Evolutionary conservation across 2,888 invertebrate genomes (phyloP), one percentile per base, ranked within the genome.

Genomic region (Poecilobothrus nobilitatus): DNA sequence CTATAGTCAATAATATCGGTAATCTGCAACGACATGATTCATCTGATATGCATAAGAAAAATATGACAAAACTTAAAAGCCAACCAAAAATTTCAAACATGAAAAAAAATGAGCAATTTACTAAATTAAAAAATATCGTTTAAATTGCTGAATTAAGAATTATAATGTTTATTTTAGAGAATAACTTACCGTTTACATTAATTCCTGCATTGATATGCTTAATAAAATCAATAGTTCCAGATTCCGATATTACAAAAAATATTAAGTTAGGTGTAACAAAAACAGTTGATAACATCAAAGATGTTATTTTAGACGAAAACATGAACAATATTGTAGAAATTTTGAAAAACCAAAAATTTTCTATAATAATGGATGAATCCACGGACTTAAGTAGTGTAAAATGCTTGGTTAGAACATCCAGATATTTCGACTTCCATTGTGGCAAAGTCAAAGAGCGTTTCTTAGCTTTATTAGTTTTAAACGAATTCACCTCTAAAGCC

Each of bases 391-490:
- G 66, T 12, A 63, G 64, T n/a, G 66, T 8, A 10, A 72, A 70
- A 66, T 72, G 68, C 22, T 20, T 71, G 22, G 68, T 53, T 21
- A 44, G 71, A 63, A 65, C 70, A 7, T 68, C 34, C n/a, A 67
- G 71, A n/a, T 72, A 72, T 69, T 70, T 70, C 21, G 69, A 70
- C 68, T 66, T 64, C n/a, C 9, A 20, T 9, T 18, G 6, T 21
- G 27, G 63, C 15, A 68, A 44, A 15, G 68, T 71, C 2, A 67
- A 41, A 63, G 72, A 71, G 44, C 65, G 66, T 65, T 70, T 72
- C 66, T 62, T 70, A 1, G 64, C n/a, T n/a, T n/a, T n/a, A n/a
- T n/a, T n/a, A 34, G 67, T 63, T 66, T 63, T 71, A 37, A 44
- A 67, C 21, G 34, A 66, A 6, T 63, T 22, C 22, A 67, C 71